Evolutionary conservation across 2,888 invertebrate species (phyloP).

Genomic region (Chloroclystis v-ata): DNA sequence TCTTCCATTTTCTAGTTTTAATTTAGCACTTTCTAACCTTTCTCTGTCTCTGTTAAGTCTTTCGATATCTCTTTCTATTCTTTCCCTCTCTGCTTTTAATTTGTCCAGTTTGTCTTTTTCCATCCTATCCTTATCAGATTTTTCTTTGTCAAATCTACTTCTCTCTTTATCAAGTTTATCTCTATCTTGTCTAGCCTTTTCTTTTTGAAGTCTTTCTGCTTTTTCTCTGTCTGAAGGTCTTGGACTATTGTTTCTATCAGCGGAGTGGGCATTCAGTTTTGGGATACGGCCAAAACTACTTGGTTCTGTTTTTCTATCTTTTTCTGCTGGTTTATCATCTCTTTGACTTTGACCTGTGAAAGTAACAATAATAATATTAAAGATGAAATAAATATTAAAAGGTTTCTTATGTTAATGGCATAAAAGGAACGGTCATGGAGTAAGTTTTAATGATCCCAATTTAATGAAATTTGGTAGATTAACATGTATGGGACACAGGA

Average conservation of each 20-base stretch:
- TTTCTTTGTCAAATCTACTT: slow-evolving; percentile 35
- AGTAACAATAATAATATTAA: not conserved
- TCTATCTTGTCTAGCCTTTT: slow-evolving; percentile 30
- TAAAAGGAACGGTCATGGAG: no score
- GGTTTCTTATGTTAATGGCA: no score
- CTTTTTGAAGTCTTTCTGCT: slow-evolving; percentile 41
- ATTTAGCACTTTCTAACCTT: slow-evolving; percentile 60
- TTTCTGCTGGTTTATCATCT: slow-evolving; percentile 51
- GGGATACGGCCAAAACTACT: slow-evolving; percentile 70
- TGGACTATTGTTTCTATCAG: slow-evolving; percentile 44
- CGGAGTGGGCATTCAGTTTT: slow-evolving; percentile 64
- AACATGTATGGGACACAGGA: no score
- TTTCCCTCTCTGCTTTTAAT: slow-evolving; percentile 63
- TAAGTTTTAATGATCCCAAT: no score
- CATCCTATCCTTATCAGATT: slow-evolving; percentile 47
- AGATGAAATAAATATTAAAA: no score
- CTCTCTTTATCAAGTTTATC: slow-evolving; percentile 39
- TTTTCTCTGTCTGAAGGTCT: slow-evolving; percentile 44
- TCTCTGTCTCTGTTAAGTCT: slow-evolving; percentile 60
- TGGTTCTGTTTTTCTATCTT: slow-evolving; percentile 52
- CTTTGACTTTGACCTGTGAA: slow-evolving; percentile 44
- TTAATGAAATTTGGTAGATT: no score
- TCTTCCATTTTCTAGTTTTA: slow-evolving; percentile 49
- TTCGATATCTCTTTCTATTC: slow-evolving; percentile 65
- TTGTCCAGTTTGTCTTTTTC: slow-evolving; percentile 61